Percentiles rank a stretch among this genome's conserved stretches.
Evolutionary conservation across 2,113 vertebrate genomes (phyloP).

Genomic region (Rhodinocichla rosea): DNA sequence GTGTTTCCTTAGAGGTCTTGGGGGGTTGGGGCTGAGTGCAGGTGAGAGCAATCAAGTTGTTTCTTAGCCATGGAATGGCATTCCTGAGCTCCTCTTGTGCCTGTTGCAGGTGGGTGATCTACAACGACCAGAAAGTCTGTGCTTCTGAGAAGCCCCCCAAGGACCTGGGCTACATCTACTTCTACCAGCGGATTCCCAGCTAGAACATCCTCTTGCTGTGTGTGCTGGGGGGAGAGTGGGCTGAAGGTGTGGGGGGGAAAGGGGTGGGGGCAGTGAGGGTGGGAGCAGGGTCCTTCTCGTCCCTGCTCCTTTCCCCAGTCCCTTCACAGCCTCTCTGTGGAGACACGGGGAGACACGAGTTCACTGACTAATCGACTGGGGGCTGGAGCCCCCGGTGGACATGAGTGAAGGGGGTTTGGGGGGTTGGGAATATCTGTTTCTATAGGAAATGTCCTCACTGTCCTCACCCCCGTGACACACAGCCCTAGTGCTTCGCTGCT

Average conservation of each 20-base stretch:
- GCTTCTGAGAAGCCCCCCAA: slow-evolving; percentile 98
- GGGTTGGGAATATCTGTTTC: slow-evolving; percentile 9
- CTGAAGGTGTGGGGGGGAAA: neutral
- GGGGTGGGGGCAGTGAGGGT: neutral
- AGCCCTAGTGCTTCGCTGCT: slow-evolving; percentile 56
- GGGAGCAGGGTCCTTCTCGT: neutral
- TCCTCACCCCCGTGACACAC: neutral
- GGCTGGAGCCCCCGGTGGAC: slow-evolving; percentile 33
- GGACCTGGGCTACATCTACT: slow-evolving; percentile 98
- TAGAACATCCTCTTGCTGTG: slow-evolving; percentile 68
- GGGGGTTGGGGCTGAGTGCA: neutral
- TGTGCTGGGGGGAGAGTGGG: neutral
- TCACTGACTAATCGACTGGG: neutral
- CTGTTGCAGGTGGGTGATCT: slow-evolving; percentile 91
- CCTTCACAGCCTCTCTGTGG: neutral
- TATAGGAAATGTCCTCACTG: slow-evolving; percentile 18
- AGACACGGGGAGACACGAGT: neutral
- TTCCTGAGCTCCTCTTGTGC: neutral
- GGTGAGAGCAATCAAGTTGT: fast-evolving
- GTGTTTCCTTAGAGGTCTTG: neutral
- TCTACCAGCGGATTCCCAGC: slow-evolving; percentile 90
- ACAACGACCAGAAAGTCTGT: slow-evolving; percentile 98
- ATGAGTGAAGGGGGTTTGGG: neutral
- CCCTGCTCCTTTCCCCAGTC: neutral
- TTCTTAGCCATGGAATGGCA: neutral